Evolutionary conservation across 2,888 invertebrate species (phyloP), one percentile per base, ranked within the genome.

Genomic region (Calephelis perditalis): DNA sequence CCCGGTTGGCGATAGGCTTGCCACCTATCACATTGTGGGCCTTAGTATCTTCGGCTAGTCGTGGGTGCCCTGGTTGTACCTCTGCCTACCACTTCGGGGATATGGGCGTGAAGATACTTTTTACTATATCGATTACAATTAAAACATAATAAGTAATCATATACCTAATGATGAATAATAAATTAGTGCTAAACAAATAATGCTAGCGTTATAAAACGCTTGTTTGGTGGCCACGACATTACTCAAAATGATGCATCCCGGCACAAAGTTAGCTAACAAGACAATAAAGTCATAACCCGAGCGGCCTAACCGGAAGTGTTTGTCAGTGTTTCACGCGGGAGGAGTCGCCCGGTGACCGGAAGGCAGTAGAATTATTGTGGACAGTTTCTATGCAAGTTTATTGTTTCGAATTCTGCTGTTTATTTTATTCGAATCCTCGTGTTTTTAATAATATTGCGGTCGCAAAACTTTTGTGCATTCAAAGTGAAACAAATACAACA

Each of bases 221-320:
- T 56, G 43, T 62, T 61, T 52, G 35, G 56, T 59, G 62, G 63
- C 56, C 57, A 45, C 55, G 64, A 59, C 46, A 56, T 60, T 60
- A 61, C 63, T 64, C 55, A 63, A 67, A 67, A 67, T 64, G 62
- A 63, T 64, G 62, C 62, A 60, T 60, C 60, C 61, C 35, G 60
- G 70, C 74, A 72, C 77, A 77, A 78, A 83, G 79, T 83, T 80
- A 67, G 68, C 75, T 75, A 78, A 79, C 81, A 80, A 81, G 78
- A 84, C 82, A 81, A 82, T 84, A 77, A 77, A 78, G 60, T 73
- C 76, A 75, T 76, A 79, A 76, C 81, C 77, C 75, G 72, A 46
- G 56, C 59, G 65, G 75, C 73, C 76, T 74, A 74, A 65, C 78
- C 74, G 82, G 82, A 84, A 78, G 73, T 64, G 61, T 65, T 65